These are phyloP conservation scores for Ascaphus truei DNA, from an alignment of 2,113 vertebrate genomes.

Conservation along the genomic window DNA sequence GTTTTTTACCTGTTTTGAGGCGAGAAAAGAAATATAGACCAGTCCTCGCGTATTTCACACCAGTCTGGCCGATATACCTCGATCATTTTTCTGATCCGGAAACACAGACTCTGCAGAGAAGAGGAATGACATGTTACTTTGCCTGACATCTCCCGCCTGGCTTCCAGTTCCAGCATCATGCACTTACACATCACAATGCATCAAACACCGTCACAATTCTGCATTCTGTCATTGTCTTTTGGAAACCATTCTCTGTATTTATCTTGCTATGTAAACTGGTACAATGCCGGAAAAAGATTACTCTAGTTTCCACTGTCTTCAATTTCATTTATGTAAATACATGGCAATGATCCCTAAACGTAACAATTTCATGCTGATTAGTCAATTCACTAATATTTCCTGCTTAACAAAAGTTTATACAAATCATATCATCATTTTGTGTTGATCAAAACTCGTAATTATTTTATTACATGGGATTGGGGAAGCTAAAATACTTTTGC, in stretches of 20 bases:
- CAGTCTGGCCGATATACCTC: constrained; percentile 93
- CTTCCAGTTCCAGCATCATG: neutral
- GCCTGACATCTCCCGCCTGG: neutral
- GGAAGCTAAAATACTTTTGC: no score
- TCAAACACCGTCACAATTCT: constrained; percentile 6
- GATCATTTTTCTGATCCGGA: constrained; percentile 93
- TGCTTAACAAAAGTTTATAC: neutral
- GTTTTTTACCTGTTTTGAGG: constrained; percentile 83
- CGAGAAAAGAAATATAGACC: constrained; percentile 94
- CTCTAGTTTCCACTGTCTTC: neutral
- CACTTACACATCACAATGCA: constrained; percentile 2
- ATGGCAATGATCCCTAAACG: neutral
- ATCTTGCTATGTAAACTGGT: neutral
- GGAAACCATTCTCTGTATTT: constrained; percentile 7
- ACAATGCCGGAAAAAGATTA: neutral
- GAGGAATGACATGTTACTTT: neutral
- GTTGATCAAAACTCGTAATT: neutral
- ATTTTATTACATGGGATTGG: no score
- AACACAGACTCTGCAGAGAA: constrained; percentile 77
- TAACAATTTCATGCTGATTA: neutral
- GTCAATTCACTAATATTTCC: neutral
- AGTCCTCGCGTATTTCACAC: constrained; percentile 87
- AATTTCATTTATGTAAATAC: neutral
- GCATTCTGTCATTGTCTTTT: constrained; percentile 7
- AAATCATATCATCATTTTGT: neutral